Evolutionary conservation across 2,888 invertebrate genomes (phyloP), one percentile per base, ranked within the genome.

Genomic region (Orchestes rusci): DNA sequence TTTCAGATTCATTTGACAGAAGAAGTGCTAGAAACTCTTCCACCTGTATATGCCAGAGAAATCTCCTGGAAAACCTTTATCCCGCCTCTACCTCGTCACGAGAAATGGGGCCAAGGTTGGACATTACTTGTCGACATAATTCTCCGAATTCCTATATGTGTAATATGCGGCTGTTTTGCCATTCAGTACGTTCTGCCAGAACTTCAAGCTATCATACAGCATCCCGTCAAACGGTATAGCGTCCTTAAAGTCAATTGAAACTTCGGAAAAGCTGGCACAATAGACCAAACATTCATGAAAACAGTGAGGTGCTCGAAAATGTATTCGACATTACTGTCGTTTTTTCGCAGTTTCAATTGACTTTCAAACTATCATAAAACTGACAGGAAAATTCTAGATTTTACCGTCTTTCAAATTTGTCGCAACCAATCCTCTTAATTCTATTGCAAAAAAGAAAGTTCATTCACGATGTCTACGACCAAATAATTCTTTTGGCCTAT

Each of bases 51-150:
- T 45, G 70, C 65, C 27, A 69, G 68, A 3, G 70, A 73, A 38
- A 66, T 79, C 3, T 72, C 69, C 53, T 86, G 84, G 83, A 80
- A 77, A 61, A 82, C 80, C 67, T 86, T 85, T 60, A 68, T 88
- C 10, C 76, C 81, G 1, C 82, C 84, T 0, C 59, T 86, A 32
- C 78, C 78, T 0, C 57, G 62, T 32, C 77, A 82, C 62, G 44
- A 45, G 5, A 75, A 73, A 12, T 81, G 77, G 69, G 46, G 51
- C 2, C 45, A 47, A 2, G 57, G 59, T 8, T 87, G 87, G 85
- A 70, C 77, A 18, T 68, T 82, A 38, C 68, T 85, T 49, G 76
- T 78, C 52, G 87, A 89, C 59, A 64, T 83, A 2, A 66, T 86
- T 4, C 67, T 82, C 3, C 72, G 82, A 1, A 68, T 88, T 56